phyloP scores from a whole-genome alignment of 2,797 vertebrate genomes.

The Adelosebastes latens region DNA sequence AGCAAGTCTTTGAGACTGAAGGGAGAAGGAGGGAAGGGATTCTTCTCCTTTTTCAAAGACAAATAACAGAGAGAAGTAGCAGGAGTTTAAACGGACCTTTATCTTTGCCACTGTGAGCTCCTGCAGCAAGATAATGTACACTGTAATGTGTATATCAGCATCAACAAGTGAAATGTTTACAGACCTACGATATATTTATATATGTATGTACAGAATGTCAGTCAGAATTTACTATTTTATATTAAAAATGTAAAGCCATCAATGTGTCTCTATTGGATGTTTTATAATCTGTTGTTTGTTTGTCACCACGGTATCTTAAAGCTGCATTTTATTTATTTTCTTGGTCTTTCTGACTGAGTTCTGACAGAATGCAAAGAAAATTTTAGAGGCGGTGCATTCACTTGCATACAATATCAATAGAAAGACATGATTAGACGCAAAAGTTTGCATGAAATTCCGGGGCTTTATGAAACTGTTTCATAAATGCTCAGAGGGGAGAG shows the following conservation, averaged over 20 bases:
- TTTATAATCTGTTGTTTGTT: constrained; percentile 3
- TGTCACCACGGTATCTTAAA: not conserved
- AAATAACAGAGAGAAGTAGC: constrained; percentile 53
- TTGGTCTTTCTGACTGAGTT: not conserved
- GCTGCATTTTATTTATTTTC: not conserved
- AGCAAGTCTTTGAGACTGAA: constrained; percentile 81
- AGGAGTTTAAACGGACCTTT: not conserved
- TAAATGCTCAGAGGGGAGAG: not conserved
- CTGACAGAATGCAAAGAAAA: not conserved
- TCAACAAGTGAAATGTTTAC: constrained; percentile 56
- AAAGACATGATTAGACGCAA: not conserved
- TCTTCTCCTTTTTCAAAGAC: constrained; percentile 83
- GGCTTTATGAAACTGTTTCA: not conserved
- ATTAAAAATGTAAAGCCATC: constrained; percentile 37
- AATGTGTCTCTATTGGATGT: not conserved
- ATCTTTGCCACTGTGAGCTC: not conserved
- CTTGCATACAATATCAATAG: not conserved
- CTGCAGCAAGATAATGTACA: constrained; percentile 15
- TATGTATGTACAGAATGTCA: constrained; percentile 47
- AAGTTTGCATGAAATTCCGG: not conserved
- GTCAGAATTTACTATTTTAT: constrained; percentile 40
- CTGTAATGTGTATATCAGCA: not conserved
- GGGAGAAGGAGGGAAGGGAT: constrained; percentile 77
- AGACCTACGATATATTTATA: constrained; percentile 45
- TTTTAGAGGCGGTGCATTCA: not conserved